Conservation (phyloP, 2,113 vertebrate genomes). For the Marcusenius ussheri region DNA sequence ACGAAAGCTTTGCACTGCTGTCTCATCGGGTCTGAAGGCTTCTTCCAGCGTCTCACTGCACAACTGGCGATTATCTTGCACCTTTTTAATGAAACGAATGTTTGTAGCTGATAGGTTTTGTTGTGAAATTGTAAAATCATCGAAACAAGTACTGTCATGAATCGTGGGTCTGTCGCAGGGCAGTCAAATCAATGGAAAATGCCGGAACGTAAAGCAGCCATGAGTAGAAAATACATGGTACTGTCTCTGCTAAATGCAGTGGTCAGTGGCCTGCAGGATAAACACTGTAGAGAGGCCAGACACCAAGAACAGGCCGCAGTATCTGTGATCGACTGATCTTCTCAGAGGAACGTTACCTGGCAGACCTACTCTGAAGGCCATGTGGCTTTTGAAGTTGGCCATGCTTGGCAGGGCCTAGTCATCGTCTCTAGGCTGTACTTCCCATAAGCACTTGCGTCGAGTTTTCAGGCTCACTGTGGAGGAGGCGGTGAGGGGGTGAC, state of each 20-base stretch:
- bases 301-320: background rate
- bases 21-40: background rate
- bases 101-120: background rate
- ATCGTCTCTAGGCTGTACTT: background rate
- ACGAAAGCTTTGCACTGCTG: background rate
- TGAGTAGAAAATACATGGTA: background rate
- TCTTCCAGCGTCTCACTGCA: background rate
- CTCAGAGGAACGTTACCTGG: background rate
- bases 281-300: background rate
- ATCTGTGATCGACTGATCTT: background rate
- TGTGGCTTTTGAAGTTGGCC: background rate
- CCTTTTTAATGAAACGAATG: background rate
- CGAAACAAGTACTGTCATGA: background rate
- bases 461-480: background rate
- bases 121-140: background rate
- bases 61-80: background rate
- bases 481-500: constrained; percentile 32
- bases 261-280: background rate
- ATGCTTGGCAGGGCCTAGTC: background rate
- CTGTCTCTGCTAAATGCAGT: background rate
- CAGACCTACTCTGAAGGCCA: background rate
- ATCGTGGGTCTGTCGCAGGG: background rate
- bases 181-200: background rate
- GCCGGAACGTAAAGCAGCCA: background rate
- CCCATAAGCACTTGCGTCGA: background rate